Conservation (phyloP, 2,797 vertebrate species). For the Euthynnus affinis region DNA sequence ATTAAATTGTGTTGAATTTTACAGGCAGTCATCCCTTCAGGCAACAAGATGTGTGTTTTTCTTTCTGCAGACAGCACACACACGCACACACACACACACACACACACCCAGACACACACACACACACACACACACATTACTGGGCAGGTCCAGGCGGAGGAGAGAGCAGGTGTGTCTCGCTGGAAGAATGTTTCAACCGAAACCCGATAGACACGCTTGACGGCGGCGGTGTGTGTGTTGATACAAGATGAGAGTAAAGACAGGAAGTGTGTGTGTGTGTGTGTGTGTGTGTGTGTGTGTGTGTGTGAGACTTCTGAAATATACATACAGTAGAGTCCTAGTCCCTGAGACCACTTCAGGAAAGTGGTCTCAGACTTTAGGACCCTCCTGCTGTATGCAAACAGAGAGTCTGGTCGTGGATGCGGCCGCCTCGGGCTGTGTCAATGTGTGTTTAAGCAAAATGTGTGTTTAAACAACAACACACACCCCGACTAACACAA, state of each 20-base stretch:
- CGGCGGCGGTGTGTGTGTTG: no score
- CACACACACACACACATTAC: not conserved
- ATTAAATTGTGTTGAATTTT: not conserved
- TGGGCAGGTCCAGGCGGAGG: slow-evolving; percentile 50
- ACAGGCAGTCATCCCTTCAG: not conserved
- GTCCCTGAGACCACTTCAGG: no score
- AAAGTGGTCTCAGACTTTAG: no score
- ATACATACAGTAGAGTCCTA: not conserved
- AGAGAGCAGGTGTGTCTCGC: slow-evolving; percentile 61
- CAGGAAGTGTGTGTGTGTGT: not conserved
- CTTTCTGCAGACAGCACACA: slow-evolving; percentile 28
- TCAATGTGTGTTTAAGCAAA: not conserved
- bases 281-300: no score
- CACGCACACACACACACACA: slow-evolving; percentile 5
- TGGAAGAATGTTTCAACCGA: slow-evolving; percentile 64
- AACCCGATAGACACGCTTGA: slow-evolving; percentile 39
- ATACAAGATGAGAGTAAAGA: not conserved
- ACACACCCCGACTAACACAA: slow-evolving; percentile 37
- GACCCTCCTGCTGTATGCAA: not conserved
- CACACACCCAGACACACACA: not conserved
- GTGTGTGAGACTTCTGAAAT: not conserved
- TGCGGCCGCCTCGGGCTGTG: slow-evolving; percentile 18
- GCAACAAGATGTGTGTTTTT: slow-evolving; percentile 40
- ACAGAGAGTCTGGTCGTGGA: slow-evolving; percentile 4
- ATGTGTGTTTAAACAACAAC: slow-evolving; percentile 1